Base-by-base conservation (phyloP, 1,140 invertebrate species). In the Sinonovacula constricta region DNA sequence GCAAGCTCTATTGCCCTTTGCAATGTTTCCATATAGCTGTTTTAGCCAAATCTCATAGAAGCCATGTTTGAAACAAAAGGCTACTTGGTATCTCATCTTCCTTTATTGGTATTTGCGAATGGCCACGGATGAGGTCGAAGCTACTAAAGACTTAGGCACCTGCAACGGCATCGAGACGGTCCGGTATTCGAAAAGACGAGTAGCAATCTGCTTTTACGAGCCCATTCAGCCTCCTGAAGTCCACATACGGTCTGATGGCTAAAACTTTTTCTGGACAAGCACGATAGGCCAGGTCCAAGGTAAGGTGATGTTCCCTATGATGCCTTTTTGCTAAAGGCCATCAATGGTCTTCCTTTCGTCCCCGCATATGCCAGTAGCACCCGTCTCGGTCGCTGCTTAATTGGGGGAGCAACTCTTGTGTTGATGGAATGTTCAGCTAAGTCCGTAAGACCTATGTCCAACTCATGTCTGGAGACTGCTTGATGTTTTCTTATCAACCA, bases 1-100 rank as follows among this genome's bases (percentile, higher is more conserved):
- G n/a, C n/a, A n/a, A n/a, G n/a, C n/a, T n/a, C n/a, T n/a, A n/a
- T n/a, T n/a, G n/a, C n/a, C n/a, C n/a, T n/a, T n/a, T n/a, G n/a
- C n/a, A n/a, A n/a, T n/a, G n/a, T n/a, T n/a, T n/a, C n/a, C n/a
- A n/a, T n/a, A n/a, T n/a, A n/a, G n/a, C n/a, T n/a, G n/a, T n/a
- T n/a, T n/a, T n/a, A n/a, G n/a, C n/a, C n/a, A n/a, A n/a, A 53
- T 57, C 30, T 68, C 71, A 34, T 26, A 69, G 10, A 39, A 51
- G 12, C 71, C 71, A 34, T 51, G 65, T 26, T 74, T 63, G 15
- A 53, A 68, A 18, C 36, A 34, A 67, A 82, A 80, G 24, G 81
- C 78, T 92, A 56, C 90, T 88, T 39, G 89, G 68, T 3, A 71
- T 83, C 56, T 87, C 86, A 10, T 83, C 70, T 22, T 75, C 18